Percentiles rank a stretch among this genome's conserved stretches.
Conservation (phyloP, 1,140 invertebrate genomes). For the Sinonovacula constricta region DNA sequence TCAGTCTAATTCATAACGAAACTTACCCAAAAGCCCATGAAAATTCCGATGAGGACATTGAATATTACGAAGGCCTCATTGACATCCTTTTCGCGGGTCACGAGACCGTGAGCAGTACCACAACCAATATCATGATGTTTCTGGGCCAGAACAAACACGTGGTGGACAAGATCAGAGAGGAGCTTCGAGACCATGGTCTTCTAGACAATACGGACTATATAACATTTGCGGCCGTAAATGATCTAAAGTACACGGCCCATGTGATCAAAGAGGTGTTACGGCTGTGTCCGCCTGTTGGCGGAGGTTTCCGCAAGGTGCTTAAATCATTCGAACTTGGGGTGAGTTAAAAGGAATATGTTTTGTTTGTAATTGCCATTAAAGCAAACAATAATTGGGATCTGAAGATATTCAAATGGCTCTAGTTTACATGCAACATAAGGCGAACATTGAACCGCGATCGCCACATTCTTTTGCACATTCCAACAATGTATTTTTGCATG, state of each 20-base stretch:
- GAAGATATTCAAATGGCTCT: too few relatives aligned
- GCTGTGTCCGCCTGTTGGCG: conserved; percentile 66
- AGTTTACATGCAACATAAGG: too few relatives aligned
- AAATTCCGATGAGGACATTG: conserved; percentile 4
- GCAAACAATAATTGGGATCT: too few relatives aligned
- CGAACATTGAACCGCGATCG: too few relatives aligned
- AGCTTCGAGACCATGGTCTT: conserved; percentile 10
- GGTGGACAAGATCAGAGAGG: conserved; percentile 51
- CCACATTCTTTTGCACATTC: too few relatives aligned
- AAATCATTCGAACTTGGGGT: conserved; percentile 68
- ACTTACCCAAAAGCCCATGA: too few relatives aligned
- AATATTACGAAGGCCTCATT: conserved; percentile 29
- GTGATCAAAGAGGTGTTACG: conserved; percentile 66
- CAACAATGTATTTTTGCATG: too few relatives aligned
- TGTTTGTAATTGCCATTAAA: too few relatives aligned
- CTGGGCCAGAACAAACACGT: conserved; percentile 58
- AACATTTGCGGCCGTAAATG: conserved; percentile 51
- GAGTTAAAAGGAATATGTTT: too few relatives aligned
- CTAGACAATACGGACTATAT: conserved; percentile 23
- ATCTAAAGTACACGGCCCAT: conserved; percentile 56
- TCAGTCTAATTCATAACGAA: not conserved
- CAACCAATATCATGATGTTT: conserved; percentile 52
- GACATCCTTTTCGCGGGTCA: conserved; percentile 58
- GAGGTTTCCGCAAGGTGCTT: conserved; percentile 56
- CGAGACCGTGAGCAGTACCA: conserved; percentile 51